Conservation (phyloP, 1,140 invertebrate genomes). For the Drosophila miranda region DNA sequence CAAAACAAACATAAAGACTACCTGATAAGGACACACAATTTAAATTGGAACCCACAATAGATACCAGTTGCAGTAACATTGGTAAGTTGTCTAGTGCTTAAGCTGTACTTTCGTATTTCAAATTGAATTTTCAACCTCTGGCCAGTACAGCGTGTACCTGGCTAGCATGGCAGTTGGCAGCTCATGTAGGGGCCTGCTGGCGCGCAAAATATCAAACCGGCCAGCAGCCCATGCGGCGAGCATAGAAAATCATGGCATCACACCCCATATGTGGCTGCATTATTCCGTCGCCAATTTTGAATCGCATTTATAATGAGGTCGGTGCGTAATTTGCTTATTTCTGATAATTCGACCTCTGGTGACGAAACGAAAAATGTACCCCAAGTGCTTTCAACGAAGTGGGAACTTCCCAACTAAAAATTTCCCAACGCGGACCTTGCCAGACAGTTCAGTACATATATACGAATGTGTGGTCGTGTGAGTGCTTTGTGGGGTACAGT, state of each 20-base stretch:
- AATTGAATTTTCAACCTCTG: conserved; percentile 77
- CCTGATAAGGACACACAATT: background rate
- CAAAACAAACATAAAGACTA: conserved; percentile 2
- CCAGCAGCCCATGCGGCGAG: too few species aligned
- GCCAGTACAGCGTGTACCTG: conserved; percentile 41
- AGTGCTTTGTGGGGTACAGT: conserved; percentile 53
- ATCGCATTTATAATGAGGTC: background rate
- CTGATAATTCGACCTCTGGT: conserved; percentile 15
- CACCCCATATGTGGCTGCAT: background rate
- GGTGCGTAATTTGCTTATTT: conserved; percentile 5
- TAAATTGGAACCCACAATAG: conserved; percentile 29
- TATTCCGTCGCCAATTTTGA: background rate
- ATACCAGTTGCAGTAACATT: conserved; percentile 37
- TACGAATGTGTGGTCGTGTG: conserved; percentile 6
- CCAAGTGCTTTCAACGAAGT: conserved; percentile 43
- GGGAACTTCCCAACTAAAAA: conserved; percentile 52
- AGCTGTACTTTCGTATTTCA: conserved; percentile 49
- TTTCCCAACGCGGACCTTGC: conserved; percentile 33
- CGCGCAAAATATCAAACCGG: conserved; percentile 58
- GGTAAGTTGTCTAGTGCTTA: conserved; percentile 40
- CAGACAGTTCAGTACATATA: conserved; percentile 20
- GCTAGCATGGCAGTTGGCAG: conserved; percentile 53
- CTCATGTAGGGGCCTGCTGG: conserved; percentile 57
- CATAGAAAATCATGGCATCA: background rate
- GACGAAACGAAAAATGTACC: conserved; percentile 36